phyloP scores from a whole-genome alignment of 2,797 vertebrate species.

The Loriculus beryllinus region DNA sequence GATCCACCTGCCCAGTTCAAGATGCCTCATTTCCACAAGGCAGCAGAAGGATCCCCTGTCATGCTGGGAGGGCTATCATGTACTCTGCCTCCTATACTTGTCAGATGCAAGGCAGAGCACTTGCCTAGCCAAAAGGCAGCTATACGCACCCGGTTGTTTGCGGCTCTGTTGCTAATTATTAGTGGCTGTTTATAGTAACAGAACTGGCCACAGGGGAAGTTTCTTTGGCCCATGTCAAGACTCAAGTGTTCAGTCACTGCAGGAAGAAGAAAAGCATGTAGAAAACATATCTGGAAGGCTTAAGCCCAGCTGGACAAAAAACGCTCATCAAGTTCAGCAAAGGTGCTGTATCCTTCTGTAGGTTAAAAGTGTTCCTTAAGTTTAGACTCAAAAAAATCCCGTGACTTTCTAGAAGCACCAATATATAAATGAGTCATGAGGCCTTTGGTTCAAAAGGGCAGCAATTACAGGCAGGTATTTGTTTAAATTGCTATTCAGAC shows the following conservation, averaged over 20 bases:
- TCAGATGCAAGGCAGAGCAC: not conserved
- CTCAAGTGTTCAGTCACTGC: not conserved
- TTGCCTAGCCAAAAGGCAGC: not conserved
- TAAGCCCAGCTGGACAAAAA: not conserved
- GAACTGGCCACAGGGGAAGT: constrained; percentile 7
- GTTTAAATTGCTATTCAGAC: not conserved
- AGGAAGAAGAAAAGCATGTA: not conserved
- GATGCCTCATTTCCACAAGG: not conserved
- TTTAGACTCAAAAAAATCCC: not conserved
- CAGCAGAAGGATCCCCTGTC: not conserved
- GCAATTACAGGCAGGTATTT: not conserved
- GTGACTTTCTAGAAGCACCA: not conserved
- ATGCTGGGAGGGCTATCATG: not conserved
- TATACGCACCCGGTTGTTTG: constrained; percentile 17
- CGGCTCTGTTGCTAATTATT: constrained; percentile 31
- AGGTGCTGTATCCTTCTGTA: not conserved
- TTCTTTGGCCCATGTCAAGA: not conserved
- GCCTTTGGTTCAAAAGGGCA: not conserved
- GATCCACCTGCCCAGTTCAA: not conserved
- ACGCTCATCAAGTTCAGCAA: not conserved
- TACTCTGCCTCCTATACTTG: not conserved
- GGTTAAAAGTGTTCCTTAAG: not conserved
- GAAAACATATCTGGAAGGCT: not conserved
- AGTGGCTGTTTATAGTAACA: constrained; percentile 50
- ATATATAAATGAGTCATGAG: not conserved